Evolutionary conservation across 2,113 vertebrate genomes (phyloP).

Genomic region (Serranochromis macrocephalus): DNA sequence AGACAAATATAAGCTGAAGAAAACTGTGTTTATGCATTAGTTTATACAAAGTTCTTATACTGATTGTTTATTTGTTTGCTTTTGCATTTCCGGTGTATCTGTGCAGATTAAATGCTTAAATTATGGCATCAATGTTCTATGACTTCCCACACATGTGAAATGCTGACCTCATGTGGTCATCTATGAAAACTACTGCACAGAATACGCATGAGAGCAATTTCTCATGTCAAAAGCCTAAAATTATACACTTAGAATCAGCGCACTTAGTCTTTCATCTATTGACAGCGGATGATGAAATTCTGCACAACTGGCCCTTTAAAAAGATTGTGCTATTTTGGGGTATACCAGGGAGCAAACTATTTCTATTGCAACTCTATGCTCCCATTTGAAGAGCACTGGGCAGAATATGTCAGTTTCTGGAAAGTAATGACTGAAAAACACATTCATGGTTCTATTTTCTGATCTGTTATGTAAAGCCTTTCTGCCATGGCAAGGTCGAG

Average conservation of each 20-base stretch:
- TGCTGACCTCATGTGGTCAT: slow-evolving; percentile 29
- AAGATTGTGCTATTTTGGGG: neutral
- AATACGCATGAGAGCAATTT: neutral
- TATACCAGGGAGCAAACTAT: neutral
- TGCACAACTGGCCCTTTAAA: neutral
- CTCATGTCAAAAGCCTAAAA: neutral
- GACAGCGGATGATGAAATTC: slow-evolving; percentile 10
- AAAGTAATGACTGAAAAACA: slow-evolving; percentile 6
- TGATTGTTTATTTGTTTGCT: neutral
- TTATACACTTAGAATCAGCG: neutral
- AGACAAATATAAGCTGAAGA: neutral
- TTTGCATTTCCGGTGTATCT: neutral
- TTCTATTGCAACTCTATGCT: neutral
- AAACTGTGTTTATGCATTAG: too few species aligned
- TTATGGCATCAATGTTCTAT: neutral
- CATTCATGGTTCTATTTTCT: slow-evolving; percentile 15
- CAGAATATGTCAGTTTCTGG: slow-evolving; percentile 6
- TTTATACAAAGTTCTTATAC: neutral
- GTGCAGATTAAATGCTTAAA: neutral
- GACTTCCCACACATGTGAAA: neutral
- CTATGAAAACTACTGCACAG: neutral
- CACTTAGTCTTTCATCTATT: neutral
- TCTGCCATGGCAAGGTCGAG: neutral
- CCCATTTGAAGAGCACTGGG: slow-evolving; percentile 8
- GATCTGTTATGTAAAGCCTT: slow-evolving; percentile 16